These are phyloP conservation scores for Yponomeuta malinellus DNA, from an alignment of 2,888 invertebrate species.

Conservation along the genomic window DNA sequence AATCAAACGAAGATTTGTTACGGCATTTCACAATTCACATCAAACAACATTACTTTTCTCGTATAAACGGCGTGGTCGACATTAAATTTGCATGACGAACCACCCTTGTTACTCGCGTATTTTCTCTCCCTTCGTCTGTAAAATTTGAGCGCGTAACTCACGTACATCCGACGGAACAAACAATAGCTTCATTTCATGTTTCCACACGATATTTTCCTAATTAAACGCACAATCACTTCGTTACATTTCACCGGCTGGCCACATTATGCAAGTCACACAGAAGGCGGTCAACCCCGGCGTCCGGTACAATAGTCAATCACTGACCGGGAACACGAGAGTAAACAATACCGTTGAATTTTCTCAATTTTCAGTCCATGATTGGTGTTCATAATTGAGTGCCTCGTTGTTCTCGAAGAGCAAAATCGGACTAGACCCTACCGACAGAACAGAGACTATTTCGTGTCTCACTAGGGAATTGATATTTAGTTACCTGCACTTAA, in stretches of 20 bases:
- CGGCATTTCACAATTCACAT: neutral
- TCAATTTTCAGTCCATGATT: too few relatives aligned
- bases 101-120: too few relatives aligned
- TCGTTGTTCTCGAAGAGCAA: too few relatives aligned
- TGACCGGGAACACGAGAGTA: neutral
- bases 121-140: too few relatives aligned
- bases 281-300: neutral
- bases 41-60: too few relatives aligned
- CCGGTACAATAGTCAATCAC: neutral
- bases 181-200: neutral
- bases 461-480: too few relatives aligned
- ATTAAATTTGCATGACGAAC: too few relatives aligned
- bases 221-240: neutral
- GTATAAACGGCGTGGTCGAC: too few relatives aligned
- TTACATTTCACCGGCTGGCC: neutral
- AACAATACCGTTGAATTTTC: neutral
- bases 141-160: neutral
- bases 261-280: neutral
- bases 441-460: too few relatives aligned
- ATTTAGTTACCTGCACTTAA: too few relatives aligned
- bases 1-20: neutral
- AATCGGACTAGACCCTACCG: too few relatives aligned
- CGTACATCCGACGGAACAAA: neutral
- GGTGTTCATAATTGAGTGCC: too few relatives aligned
- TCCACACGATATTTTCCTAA: constrained; percentile 1